A percentile compares a stretch with the other conserved stretches of the same genome.
Evolutionary conservation across 1,140 invertebrate species (phyloP).

Genomic region (Copidosoma floridanum): DNA sequence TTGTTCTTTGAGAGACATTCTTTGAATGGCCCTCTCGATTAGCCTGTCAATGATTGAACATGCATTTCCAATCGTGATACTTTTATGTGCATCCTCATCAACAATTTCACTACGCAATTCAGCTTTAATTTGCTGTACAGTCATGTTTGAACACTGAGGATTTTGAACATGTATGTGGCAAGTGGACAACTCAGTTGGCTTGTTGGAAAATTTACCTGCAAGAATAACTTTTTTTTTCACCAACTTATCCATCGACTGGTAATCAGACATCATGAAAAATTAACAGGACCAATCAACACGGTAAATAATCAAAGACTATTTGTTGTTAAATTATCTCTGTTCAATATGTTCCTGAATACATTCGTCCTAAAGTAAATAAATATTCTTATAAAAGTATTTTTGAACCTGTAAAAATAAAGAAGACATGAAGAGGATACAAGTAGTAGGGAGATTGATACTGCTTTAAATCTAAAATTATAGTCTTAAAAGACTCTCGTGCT

Average conservation of each 20-base stretch:
- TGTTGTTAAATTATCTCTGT: too few species aligned
- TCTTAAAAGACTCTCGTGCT: too few species aligned
- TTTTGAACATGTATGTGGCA: conserved; percentile 42
- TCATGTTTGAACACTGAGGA: conserved; percentile 18
- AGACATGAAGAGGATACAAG: too few species aligned
- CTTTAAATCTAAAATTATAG: too few species aligned
- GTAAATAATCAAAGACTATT: too few species aligned
- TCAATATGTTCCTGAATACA: too few species aligned
- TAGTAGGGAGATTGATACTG: too few species aligned
- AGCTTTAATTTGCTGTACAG: conserved; percentile 26
- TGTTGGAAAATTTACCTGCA: conserved; percentile 36
- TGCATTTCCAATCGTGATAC: conserved; percentile 39
- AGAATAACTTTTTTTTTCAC: conserved; percentile 44
- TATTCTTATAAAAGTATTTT: too few species aligned
- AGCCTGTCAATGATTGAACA: conserved; percentile 39
- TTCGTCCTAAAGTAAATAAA: too few species aligned
- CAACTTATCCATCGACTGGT: conserved; percentile 40
- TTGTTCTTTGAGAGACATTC: conserved; percentile 44
- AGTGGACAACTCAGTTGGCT: conserved; percentile 40
- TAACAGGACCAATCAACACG: too few species aligned
- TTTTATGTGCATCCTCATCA: conserved; percentile 24
- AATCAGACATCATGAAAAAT: conserved; percentile 25
- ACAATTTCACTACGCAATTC: conserved; percentile 38
- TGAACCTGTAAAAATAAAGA: too few species aligned
- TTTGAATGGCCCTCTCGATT: conserved; percentile 45